Conservation (phyloP, 2,888 invertebrate species). For the Rhingia campestris region DNA sequence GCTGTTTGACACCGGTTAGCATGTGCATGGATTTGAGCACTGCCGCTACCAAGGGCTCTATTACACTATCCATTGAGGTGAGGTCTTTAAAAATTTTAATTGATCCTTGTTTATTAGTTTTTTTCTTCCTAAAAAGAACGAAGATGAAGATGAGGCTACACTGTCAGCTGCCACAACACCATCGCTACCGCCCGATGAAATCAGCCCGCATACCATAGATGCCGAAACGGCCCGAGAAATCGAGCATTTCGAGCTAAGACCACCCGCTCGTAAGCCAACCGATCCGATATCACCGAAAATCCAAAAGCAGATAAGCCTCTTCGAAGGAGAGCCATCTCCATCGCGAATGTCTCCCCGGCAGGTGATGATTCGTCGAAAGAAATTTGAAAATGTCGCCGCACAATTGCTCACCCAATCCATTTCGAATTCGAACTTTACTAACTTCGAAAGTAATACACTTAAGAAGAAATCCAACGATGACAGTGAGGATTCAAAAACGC, state of each 20-base stretch:
- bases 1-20: slow-evolving; percentile 86
- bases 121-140: slow-evolving; percentile 75
- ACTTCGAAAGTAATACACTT: slow-evolving; percentile 80
- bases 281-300: slow-evolving; percentile 80
- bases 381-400: slow-evolving; percentile 79
- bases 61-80: slow-evolving; percentile 81
- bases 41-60: slow-evolving; percentile 87
- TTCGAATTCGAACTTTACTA: slow-evolving; percentile 80
- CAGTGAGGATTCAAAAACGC: slow-evolving; percentile 75
- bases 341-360: slow-evolving; percentile 77
- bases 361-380: slow-evolving; percentile 79
- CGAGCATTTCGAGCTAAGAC: slow-evolving; percentile 61
- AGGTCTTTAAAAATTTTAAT: not conserved
- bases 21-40: slow-evolving; percentile 87
- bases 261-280: slow-evolving; percentile 77
- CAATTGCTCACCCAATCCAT: slow-evolving; percentile 77
- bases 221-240: slow-evolving; percentile 48
- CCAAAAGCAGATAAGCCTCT: slow-evolving; percentile 81
- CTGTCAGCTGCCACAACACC: slow-evolving; percentile 84
- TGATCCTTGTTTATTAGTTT: slow-evolving; percentile 78
- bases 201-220: slow-evolving; percentile 74
- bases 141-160: slow-evolving; percentile 85
- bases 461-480: slow-evolving; percentile 76
- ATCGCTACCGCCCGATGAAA: slow-evolving; percentile 78
- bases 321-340: slow-evolving; percentile 78